Conservation (phyloP, 2,888 invertebrate species). For the Scaptomyza cyrtandrae region DNA sequence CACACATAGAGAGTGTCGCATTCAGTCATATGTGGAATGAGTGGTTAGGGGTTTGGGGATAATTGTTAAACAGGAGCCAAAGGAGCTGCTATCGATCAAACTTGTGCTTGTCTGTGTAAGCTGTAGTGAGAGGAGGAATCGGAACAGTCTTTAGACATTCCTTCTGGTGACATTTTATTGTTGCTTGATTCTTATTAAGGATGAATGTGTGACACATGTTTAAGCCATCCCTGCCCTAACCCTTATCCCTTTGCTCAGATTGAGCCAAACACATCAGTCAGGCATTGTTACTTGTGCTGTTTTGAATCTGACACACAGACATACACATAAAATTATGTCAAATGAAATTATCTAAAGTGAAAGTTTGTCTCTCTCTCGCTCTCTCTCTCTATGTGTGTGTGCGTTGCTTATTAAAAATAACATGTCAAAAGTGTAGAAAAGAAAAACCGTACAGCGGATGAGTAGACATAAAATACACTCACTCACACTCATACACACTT, state of each 20-base stretch:
- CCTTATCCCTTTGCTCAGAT: constrained; percentile 17
- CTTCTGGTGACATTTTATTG: constrained; percentile 67
- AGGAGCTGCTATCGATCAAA: constrained; percentile 75
- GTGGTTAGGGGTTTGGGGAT: neutral
- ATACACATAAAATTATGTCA: constrained; percentile 44
- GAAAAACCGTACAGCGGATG: constrained; percentile 49
- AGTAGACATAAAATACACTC: constrained; percentile 50
- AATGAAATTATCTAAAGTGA: constrained; percentile 58
- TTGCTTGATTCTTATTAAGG: constrained; percentile 50
- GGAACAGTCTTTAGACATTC: constrained; percentile 33
- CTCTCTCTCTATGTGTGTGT: constrained; percentile 3
- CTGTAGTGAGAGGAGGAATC: neutral
- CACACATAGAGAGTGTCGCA: constrained; percentile 19
- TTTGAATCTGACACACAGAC: constrained; percentile 26
- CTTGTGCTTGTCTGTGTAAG: constrained; percentile 31
- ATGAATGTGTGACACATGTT: constrained; percentile 71
- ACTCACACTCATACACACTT: neutral
- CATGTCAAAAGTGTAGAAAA: constrained; percentile 67
- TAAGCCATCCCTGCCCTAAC: neutral
- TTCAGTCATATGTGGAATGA: constrained; percentile 22
- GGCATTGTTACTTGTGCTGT: constrained; percentile 37
- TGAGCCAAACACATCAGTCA: constrained; percentile 44
- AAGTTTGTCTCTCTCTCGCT: constrained; percentile 30
- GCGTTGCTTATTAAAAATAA: constrained; percentile 73
- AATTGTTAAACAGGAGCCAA: constrained; percentile 28